Evolutionary conservation across 1,140 invertebrate genomes (phyloP), one percentile per base, ranked within the genome.

Genomic region (Argopecten irradians): DNA sequence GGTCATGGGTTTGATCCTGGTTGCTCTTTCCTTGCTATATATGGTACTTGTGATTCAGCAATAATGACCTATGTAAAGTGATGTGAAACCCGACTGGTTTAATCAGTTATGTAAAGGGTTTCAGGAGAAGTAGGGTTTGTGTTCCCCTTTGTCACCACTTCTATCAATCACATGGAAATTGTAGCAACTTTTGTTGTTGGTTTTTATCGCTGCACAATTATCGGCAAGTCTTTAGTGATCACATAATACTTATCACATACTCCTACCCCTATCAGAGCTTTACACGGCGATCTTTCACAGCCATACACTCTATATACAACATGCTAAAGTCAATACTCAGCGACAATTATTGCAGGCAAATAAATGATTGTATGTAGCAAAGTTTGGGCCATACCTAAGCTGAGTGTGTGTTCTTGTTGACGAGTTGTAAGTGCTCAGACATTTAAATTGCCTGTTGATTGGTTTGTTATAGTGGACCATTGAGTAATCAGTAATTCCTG

Each of bases 371-470:
- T 71, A n/a, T 71, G 55, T 71, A 5, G 28, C n/a, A 71, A 71
- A 71, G 55, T 71, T 71, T 71, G 55, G 55, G 28, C 14, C 55
- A 71, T 28, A 71, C 55, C 5, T 71, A 8, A 71, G n/a, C 55
- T n/a, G 55, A 46, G 43, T 46, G 43, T 71, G 5, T 28, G n/a
- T 71, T 71, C 3, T 28, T 71, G 55, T 28, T 71, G 55, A n/a
- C 22, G 55, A 71, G 55, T 71, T 71, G n/a, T 71, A 71, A 28
- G 16, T 2, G 22, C 0, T 71, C 55, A 71, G 55, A 71, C 55
- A 71, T n/a, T 71, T 71, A 71, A 71, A 71, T 71, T 71, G n/a
- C 55, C 55, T 16, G n/a, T 71, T 71, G 55, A 71, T 71, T 71
- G 55, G 55, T 22, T 3, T 22, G 55, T n/a, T 28, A 71, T 71